A percentile compares a stretch with the other conserved stretches of the same genome.
Evolutionary conservation across 1,140 invertebrate species (phyloP).

Genomic region (Zeugodacus cucurbitae): DNA sequence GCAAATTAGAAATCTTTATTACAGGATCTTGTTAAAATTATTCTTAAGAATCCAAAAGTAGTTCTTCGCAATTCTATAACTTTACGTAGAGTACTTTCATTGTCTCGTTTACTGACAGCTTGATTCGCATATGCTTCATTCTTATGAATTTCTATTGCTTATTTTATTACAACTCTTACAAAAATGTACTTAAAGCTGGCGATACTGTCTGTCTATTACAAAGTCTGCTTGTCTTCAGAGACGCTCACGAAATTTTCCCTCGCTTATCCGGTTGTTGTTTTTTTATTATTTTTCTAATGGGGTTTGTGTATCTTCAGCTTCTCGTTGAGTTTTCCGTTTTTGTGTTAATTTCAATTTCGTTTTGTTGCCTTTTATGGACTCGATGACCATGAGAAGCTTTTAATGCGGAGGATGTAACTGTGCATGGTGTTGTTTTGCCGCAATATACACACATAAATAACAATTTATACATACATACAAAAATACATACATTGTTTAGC

Average conservation of each 20-base stretch:
- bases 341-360: conserved; percentile 41
- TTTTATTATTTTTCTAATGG: neutral
- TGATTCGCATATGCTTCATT: neutral
- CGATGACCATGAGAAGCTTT: conserved; percentile 40
- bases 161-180: neutral
- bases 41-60: too few relatives aligned
- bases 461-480: neutral
- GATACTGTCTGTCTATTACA: neutral
- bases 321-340: conserved; percentile 28
- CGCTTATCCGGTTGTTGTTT: conserved; percentile 1
- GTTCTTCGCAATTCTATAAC: too few relatives aligned
- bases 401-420: conserved; percentile 41
- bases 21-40: too few relatives aligned
- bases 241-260: neutral
- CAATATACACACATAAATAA: neutral
- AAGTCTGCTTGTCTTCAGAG: neutral
- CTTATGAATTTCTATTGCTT: neutral
- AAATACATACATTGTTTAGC: neutral
- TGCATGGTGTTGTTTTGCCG: neutral
- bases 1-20: too few relatives aligned
- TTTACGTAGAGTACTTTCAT: too few relatives aligned
- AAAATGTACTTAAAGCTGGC: neutral
- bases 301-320: neutral
- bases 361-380: conserved; percentile 32
- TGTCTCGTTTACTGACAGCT: too few relatives aligned